These are phyloP conservation scores for Lontra canadensis DNA, from an alignment of 2,113 vertebrate species.

Conservation along the genomic window DNA sequence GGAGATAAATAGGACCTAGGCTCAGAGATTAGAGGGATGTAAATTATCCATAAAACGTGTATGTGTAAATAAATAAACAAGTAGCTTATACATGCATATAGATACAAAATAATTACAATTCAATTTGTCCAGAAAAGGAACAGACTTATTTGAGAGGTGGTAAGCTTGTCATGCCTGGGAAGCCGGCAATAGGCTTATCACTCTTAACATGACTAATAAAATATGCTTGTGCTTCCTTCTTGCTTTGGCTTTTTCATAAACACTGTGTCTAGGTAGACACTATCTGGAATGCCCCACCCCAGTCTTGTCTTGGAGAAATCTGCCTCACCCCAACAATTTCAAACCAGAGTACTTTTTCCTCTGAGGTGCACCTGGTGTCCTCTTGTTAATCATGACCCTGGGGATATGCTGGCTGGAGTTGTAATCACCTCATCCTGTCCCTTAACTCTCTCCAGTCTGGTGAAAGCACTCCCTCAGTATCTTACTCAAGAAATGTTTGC, in stretches of 20 bases:
- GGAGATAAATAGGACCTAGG: background rate
- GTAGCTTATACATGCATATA: background rate
- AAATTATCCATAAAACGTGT: background rate
- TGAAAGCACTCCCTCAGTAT: background rate
- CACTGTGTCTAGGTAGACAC: background rate
- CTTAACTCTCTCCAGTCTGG: background rate
- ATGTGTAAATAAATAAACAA: background rate
- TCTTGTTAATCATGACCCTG: background rate
- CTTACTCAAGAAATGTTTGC: constrained; percentile 2
- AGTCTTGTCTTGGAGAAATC: background rate
- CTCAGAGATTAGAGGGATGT: background rate
- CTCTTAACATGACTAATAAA: background rate
- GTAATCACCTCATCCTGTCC: background rate
- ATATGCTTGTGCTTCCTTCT: background rate
- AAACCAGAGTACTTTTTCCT: background rate
- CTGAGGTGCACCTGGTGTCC: background rate
- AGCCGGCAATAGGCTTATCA: background rate
- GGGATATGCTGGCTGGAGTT: background rate
- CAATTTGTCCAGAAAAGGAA: background rate
- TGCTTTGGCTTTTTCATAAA: background rate
- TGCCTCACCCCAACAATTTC: background rate
- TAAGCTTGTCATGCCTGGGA: background rate
- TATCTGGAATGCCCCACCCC: background rate
- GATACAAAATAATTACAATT: background rate
- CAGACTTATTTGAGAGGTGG: background rate